These are phyloP conservation scores for Malurus leucopterus DNA, from an alignment of 2,797 vertebrate species.

Conservation along the genomic window DNA sequence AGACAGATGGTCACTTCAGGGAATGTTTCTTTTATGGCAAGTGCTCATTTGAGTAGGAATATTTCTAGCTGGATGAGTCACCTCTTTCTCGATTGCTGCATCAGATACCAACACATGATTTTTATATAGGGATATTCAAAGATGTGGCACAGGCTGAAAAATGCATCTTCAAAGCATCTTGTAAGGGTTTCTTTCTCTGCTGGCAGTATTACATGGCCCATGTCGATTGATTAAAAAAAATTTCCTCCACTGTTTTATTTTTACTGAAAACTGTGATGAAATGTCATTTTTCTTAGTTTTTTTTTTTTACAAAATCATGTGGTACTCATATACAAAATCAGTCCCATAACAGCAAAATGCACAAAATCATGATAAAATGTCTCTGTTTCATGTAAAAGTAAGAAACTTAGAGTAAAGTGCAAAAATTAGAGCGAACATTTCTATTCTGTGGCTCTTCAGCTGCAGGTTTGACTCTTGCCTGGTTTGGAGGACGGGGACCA, in stretches of 20 bases:
- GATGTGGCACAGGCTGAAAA: not conserved
- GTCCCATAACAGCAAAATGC: slow-evolving; percentile 2
- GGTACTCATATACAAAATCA: slow-evolving; percentile 15
- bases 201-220: not conserved
- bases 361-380: slow-evolving; percentile 7
- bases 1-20: slow-evolving; percentile 35
- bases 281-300: not conserved
- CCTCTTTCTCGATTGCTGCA: not conserved
- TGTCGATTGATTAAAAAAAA: not conserved
- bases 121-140: not conserved
- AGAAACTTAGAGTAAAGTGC: slow-evolving; percentile 63
- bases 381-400: slow-evolving; percentile 17
- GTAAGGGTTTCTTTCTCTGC: not conserved
- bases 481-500: slow-evolving; percentile 18
- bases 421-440: slow-evolving; percentile 69
- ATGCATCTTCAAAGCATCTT: not conserved
- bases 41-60: not conserved
- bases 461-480: slow-evolving; percentile 32
- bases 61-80: slow-evolving; percentile 45
- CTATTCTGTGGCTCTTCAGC: slow-evolving; percentile 44
- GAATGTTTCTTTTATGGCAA: not conserved
- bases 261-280: slow-evolving; percentile 12
- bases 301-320: not conserved
- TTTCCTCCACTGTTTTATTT: not conserved
- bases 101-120: not conserved